Percentiles rank a stretch among this genome's conserved stretches.
Evolutionary conservation across 2,113 vertebrate genomes (phyloP).

Genomic region (Naja naja): DNA sequence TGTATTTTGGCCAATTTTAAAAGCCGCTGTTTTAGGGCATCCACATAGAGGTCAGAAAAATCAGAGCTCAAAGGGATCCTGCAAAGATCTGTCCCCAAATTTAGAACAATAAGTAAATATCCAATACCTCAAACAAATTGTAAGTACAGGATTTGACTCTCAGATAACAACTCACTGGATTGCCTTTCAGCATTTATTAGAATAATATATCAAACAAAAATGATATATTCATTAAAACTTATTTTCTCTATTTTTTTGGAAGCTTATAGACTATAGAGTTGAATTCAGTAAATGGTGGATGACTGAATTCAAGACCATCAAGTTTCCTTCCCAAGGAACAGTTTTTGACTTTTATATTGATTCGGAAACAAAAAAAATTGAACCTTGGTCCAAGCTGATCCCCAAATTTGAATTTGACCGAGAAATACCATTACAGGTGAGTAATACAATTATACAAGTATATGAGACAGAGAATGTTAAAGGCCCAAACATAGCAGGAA

Average conservation of each 20-base stretch:
- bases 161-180: background rate
- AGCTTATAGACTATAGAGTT: constrained; percentile 88
- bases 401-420: constrained; percentile 87
- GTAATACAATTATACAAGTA: background rate
- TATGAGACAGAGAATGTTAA: background rate
- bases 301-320: constrained; percentile 90
- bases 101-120: background rate
- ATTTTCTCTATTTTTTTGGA: constrained; percentile 28
- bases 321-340: constrained; percentile 93
- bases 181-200: background rate
- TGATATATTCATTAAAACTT: background rate
- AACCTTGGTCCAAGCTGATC: constrained; percentile 91
- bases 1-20: background rate
- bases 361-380: constrained; percentile 88
- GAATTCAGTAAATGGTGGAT: constrained; percentile 99
- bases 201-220: background rate
- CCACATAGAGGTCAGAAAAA: background rate
- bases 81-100: background rate
- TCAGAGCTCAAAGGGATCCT: background rate
- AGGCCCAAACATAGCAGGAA: rapidly evolving
- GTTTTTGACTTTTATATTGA: constrained; percentile 96
- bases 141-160: background rate
- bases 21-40: background rate
- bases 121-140: background rate
- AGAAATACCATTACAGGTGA: constrained; percentile 88